These are phyloP conservation scores for Aurelia sp. DNA, from an alignment of 30 jellyfish, hydroid and myxozoan genomes.

Conservation along the genomic window DNA sequence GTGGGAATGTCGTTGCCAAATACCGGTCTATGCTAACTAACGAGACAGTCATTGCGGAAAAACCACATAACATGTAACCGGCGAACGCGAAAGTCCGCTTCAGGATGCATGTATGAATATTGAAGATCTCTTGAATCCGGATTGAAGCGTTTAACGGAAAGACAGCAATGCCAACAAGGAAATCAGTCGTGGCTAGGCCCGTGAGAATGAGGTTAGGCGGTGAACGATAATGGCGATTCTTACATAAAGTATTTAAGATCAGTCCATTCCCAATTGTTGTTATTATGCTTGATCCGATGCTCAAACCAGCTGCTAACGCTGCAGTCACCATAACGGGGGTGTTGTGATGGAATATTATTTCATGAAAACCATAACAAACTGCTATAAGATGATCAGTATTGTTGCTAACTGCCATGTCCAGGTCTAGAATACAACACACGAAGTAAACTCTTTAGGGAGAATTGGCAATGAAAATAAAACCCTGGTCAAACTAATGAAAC, in stretches of 20 bases:
- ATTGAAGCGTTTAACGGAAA: constrained; percentile 6
- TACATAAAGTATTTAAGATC: neutral
- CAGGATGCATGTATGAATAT: constrained; percentile 9
- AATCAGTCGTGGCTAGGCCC: constrained; percentile 8
- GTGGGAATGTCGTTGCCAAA: constrained; percentile 27
- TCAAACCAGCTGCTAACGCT: neutral
- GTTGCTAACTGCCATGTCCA: neutral
- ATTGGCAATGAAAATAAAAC: too few relatives aligned
- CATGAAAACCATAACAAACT: neutral
- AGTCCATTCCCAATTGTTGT: neutral
- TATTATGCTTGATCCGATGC: neutral
- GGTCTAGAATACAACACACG: too few relatives aligned
- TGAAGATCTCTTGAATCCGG: constrained; percentile 1
- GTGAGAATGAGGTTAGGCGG: constrained; percentile 9
- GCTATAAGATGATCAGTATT: neutral
- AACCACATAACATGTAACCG: constrained; percentile 28
- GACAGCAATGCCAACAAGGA: constrained; percentile 16
- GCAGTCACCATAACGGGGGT: neutral
- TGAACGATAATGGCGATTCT: neutral
- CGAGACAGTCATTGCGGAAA: constrained; percentile 7
- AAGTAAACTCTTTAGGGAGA: too few relatives aligned
- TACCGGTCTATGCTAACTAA: constrained; percentile 30
- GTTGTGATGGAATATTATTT: neutral
- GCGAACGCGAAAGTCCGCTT: neutral
- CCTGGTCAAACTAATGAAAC: too few relatives aligned